Evolutionary conservation across 2,797 vertebrate genomes (phyloP).

Genomic region (Phataginus tetradactyla): DNA sequence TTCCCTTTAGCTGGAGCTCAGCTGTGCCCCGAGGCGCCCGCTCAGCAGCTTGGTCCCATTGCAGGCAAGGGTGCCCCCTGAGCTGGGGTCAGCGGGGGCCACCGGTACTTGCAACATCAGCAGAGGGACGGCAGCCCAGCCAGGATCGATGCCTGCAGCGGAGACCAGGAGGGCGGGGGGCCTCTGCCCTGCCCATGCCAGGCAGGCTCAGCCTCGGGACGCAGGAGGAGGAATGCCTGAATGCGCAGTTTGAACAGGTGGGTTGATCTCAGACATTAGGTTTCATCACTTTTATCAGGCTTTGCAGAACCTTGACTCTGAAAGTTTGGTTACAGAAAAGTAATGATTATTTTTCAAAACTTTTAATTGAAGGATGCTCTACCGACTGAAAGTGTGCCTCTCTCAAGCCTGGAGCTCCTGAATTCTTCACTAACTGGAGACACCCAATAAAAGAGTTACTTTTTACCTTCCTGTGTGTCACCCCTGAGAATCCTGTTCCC

Average conservation of each 20-base stretch:
- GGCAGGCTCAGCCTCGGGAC: too few relatives aligned
- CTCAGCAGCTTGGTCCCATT: not conserved
- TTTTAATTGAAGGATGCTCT: not conserved
- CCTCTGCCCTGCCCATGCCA: fast-evolving
- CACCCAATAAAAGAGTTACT: not conserved
- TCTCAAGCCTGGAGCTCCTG: not conserved
- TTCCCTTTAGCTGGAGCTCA: not conserved
- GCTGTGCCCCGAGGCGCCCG: fast-evolving
- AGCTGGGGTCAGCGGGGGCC: not conserved
- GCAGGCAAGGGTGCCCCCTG: fast-evolving
- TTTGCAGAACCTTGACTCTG: not conserved
- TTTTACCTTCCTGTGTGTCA: not conserved
- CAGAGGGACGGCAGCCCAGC: fast-evolving
- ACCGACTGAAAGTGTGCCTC: not conserved
- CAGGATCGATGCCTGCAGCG: fast-evolving
- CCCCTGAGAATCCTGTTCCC: not conserved
- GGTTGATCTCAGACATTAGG: too few relatives aligned
- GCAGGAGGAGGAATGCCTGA: fast-evolving
- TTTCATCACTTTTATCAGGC: not conserved
- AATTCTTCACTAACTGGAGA: not conserved
- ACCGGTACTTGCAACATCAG: fast-evolving
- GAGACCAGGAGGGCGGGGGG: not conserved
- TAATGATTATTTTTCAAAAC: not conserved
- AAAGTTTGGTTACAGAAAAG: not conserved
- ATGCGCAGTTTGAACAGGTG: fast-evolving